Evolutionary conservation across 2,113 vertebrate species (phyloP), one percentile per base, ranked within the genome.

Genomic region (Atractosteus spatula): DNA sequence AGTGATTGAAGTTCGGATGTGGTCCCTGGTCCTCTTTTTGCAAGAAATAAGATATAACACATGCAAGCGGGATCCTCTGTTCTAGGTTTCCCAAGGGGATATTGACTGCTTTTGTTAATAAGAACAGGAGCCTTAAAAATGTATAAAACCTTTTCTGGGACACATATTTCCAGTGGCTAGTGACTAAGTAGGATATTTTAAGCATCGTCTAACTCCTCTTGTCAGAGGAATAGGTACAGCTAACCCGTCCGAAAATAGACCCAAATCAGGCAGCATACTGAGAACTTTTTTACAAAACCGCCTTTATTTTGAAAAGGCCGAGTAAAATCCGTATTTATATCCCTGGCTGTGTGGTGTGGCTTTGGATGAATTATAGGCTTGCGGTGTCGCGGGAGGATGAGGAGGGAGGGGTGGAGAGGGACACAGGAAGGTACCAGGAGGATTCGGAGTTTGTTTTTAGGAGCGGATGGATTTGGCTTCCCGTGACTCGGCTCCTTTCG

Each of bases 271-370:
- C 78, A 74, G 78, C 2, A 77, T 83, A 78, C 79, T 75, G 77
- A 82, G 84, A 86, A 71, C 71, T 63, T 67, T 68, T 78, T 80
- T 66, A 70, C 59, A 57, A 78, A 82, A 85, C 81, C 84, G 84
- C 83, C 85, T 92, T 91, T 88, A 89, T 91, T 91, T 91, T 91
- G 85, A 90, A 88, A 89, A 86, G 85, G 82, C 82, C 84, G 79
- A 85, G 83, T 85, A 85, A 87, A 89, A 81, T 82, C 84, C 80
- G 85, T 92, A 92, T 93, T 92, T 93, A 89, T 93, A 90, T 86
- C 86, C 76, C 83, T 82, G 85, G 83, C 88, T 90, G 86, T 90
- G 89, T 89, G 87, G 86, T 91, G 89, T 80, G 89, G 91, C 85
- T 84, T 80, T 79, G 82, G 85, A 88, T 89, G 85, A 92, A 93